Evolutionary conservation across 2,113 vertebrate genomes (phyloP).

Genomic region (Coreoperca whiteheadi): DNA sequence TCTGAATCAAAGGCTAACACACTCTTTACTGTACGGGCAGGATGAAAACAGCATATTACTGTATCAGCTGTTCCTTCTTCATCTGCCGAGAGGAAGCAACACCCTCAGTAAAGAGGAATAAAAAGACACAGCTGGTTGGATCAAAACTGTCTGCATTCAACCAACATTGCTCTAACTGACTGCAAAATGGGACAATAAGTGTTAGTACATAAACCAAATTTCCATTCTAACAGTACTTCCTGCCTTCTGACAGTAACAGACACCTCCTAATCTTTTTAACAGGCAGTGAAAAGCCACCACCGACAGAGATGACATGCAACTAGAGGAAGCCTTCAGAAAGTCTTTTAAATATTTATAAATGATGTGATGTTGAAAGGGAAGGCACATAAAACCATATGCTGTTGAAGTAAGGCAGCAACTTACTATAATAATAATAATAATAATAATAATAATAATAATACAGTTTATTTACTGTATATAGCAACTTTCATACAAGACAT

Average conservation of each 20-base stretch:
- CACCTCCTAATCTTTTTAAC: slow-evolving; percentile 23
- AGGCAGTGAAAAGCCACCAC: slow-evolving; percentile 29
- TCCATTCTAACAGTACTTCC: neutral
- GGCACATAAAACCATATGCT: slow-evolving; percentile 19
- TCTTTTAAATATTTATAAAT: slow-evolving; percentile 35
- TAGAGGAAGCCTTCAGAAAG: slow-evolving; percentile 33
- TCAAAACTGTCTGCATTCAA: slow-evolving; percentile 28
- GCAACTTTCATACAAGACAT: too few species aligned
- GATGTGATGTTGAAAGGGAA: slow-evolving; percentile 10
- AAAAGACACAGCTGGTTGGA: slow-evolving; percentile 33
- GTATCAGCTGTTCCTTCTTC: slow-evolving; percentile 1
- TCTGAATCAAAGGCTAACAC: slow-evolving; percentile 55
- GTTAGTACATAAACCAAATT: neutral
- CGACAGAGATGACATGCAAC: slow-evolving; percentile 38
- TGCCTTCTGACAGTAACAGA: slow-evolving; percentile 32
- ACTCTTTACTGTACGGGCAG: slow-evolving; percentile 2
- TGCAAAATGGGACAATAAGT: slow-evolving; percentile 9
- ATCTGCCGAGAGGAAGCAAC: neutral
- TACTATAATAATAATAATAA: too few species aligned
- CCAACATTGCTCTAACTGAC: neutral
- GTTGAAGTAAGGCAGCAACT: slow-evolving; percentile 17
- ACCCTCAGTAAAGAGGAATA: neutral
- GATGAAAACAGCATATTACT: slow-evolving; percentile 30
- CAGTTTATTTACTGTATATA: too few species aligned
- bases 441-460: too few species aligned